Evolutionary conservation across 2,113 vertebrate genomes (phyloP).

Genomic region (Heterotis niloticus): DNA sequence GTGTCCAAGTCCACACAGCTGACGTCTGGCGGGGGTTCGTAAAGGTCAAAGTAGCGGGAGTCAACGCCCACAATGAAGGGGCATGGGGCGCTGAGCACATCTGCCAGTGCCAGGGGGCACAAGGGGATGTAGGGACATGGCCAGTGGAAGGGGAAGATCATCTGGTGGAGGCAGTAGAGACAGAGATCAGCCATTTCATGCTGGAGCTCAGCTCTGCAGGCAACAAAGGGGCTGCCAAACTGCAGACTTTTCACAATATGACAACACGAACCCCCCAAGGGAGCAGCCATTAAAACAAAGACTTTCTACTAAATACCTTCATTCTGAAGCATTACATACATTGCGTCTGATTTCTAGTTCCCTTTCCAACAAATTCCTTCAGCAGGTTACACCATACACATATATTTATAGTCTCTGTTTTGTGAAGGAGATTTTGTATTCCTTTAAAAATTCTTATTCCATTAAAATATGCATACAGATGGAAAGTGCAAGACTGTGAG

Average conservation of each 20-base stretch:
- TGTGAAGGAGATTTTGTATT: no score
- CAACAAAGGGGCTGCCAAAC: background rate
- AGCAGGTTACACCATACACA: no score
- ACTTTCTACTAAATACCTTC: no score
- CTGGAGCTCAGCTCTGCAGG: background rate
- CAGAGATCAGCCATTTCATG: slow-evolving; percentile 1
- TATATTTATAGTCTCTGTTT: no score
- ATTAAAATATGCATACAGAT: background rate
- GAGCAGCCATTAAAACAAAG: no score
- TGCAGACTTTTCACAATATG: background rate
- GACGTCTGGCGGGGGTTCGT: slow-evolving; percentile 90
- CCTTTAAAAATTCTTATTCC: background rate
- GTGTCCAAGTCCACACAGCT: slow-evolving; percentile 97
- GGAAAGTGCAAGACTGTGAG: background rate
- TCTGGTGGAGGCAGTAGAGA: slow-evolving; percentile 64
- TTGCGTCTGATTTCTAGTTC: no score
- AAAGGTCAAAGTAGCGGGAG: slow-evolving; percentile 96
- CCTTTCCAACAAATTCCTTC: no score
- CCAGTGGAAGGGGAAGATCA: slow-evolving; percentile 99
- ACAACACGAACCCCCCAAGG: background rate
- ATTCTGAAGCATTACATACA: no score
- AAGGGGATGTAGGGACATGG: slow-evolving; percentile 96
- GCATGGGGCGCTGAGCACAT: slow-evolving; percentile 91
- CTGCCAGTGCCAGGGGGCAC: slow-evolving; percentile 91
- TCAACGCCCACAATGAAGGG: slow-evolving; percentile 98